Conservation (phyloP, 2,113 vertebrate species). For the Nymphicus hollandicus region DNA sequence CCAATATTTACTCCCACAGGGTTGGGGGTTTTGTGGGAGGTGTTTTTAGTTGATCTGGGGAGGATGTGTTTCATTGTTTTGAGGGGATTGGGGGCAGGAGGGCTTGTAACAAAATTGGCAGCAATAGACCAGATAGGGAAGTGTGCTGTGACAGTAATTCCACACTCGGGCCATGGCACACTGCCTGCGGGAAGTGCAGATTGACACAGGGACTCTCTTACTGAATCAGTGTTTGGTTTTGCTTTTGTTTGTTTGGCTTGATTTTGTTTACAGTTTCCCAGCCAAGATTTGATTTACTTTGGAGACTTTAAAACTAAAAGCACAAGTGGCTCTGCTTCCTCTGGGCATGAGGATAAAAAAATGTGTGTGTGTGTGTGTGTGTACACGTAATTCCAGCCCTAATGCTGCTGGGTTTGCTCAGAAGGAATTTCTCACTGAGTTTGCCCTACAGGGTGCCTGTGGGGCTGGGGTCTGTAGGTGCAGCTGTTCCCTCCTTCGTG, state of each 20-base stretch:
- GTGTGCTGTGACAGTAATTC: constrained; percentile 32
- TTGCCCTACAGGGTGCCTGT: neutral
- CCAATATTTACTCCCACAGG: neutral
- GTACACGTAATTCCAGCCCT: neutral
- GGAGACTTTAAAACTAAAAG: constrained; percentile 36
- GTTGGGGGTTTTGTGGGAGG: too few species aligned
- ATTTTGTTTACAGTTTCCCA: constrained; percentile 52
- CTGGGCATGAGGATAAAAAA: neutral
- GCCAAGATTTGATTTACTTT: constrained; percentile 51
- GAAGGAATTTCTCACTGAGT: neutral
- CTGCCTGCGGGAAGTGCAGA: constrained; percentile 30
- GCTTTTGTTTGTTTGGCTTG: constrained; percentile 47
- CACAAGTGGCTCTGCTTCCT: neutral
- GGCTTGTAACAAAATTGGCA: neutral
- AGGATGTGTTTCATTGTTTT: neutral
- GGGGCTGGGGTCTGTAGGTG: neutral
- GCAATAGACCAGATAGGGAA: neutral
- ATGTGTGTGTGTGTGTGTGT: neutral
- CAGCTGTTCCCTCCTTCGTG: neutral
- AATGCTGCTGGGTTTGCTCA: neutral
- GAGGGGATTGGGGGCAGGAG: accelerated
- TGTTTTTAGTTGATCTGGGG: neutral
- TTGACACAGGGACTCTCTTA: constrained; percentile 5
- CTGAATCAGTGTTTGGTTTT: constrained; percentile 52
- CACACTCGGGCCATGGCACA: neutral